Percentiles rank a stretch among this genome's conserved stretches.
Conservation (phyloP, 2,797 vertebrate species). For the Diglossa cyanea region DNA sequence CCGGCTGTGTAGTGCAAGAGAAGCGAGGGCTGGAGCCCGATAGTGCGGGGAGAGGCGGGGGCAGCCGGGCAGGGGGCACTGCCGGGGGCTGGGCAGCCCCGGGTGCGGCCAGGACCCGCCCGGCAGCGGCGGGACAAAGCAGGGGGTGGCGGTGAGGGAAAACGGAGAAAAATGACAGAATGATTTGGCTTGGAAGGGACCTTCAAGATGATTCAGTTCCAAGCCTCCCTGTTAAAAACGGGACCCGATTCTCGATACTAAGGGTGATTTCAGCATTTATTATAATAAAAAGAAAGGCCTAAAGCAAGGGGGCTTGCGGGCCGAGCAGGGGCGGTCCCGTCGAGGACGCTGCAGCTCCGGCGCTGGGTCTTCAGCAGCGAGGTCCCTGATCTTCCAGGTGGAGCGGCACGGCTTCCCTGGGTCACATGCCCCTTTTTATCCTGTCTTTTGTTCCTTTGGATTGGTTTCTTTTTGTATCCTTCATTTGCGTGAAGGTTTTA, state of each 20-base stretch:
- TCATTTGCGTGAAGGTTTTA: neutral
- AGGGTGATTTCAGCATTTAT: neutral
- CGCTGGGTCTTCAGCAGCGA: neutral
- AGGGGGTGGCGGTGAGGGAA: too few relatives aligned
- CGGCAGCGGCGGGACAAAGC: neutral
- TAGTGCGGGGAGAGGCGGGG: neutral
- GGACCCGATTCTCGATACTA: neutral
- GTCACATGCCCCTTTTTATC: neutral
- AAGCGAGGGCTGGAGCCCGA: neutral
- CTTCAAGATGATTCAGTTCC: neutral
- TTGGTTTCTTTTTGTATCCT: too few relatives aligned
- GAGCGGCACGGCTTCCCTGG: neutral
- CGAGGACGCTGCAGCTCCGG: neutral
- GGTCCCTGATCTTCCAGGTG: neutral
- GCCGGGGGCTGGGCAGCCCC: neutral
- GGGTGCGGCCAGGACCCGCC: neutral
- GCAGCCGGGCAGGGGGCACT: neutral
- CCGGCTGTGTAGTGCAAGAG: neutral
- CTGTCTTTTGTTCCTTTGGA: neutral
- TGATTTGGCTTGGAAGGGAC: neutral
- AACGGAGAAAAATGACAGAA: neutral
- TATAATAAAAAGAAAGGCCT: neutral
- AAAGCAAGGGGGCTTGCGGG: neutral
- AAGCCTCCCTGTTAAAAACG: fast-evolving
- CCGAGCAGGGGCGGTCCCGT: neutral